These are phyloP conservation scores for Ips nitidus DNA, from an alignment of 1,140 invertebrate genomes.

Conservation along the genomic window DNA sequence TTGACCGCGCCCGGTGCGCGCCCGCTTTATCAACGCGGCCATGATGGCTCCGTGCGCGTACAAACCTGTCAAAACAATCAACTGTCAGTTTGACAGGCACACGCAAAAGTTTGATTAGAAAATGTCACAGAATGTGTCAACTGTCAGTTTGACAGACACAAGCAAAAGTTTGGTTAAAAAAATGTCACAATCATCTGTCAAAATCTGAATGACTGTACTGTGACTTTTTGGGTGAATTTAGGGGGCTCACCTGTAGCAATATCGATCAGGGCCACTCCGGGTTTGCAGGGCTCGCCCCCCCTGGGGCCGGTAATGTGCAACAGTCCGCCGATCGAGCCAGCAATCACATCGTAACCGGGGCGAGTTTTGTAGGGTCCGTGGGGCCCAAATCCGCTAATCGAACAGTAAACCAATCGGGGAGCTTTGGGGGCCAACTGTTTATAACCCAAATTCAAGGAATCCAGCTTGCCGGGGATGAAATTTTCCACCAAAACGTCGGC, in stretches of 20 bases:
- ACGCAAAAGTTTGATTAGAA: no score
- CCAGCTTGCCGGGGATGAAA: constrained; percentile 88
- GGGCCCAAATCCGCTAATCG: constrained; percentile 89
- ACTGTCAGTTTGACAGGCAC: no score
- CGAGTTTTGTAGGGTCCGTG: constrained; percentile 81
- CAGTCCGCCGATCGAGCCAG: constrained; percentile 87
- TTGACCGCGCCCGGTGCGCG: constrained; percentile 80
- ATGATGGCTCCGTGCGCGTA: constrained; percentile 96
- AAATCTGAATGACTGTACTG: no score
- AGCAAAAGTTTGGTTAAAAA: no score
- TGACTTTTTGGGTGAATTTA: no score
- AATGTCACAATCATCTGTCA: no score
- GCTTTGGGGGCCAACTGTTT: constrained; percentile 69
- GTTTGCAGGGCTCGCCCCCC: constrained; percentile 85
- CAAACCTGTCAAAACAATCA: constrained; percentile 59
- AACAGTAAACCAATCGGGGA: constrained; percentile 89
- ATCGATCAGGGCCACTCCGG: constrained; percentile 92
- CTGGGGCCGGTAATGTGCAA: constrained; percentile 85
- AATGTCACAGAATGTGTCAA: no score
- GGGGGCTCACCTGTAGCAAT: constrained; percentile 65
- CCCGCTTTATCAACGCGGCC: constrained; percentile 80
- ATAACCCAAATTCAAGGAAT: constrained; percentile 78
- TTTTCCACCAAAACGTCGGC: constrained; percentile 94
- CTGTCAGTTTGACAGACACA: no score
- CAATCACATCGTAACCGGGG: constrained; percentile 95